Evolutionary conservation across 2,888 invertebrate species (phyloP).

Genomic region (Salticus scenicus): DNA sequence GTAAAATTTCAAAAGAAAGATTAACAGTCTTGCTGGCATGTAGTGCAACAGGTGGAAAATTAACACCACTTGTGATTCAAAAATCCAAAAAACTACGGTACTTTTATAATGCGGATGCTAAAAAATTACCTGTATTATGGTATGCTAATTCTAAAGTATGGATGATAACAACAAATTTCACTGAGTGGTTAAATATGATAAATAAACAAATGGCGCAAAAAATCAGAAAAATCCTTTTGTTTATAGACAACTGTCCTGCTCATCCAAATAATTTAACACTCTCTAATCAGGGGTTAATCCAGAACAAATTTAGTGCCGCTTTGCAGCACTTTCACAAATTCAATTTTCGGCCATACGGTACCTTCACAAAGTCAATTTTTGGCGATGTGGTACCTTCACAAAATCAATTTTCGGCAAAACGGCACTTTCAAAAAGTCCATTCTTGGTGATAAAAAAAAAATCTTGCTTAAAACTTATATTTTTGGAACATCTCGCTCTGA

Average conservation of each 20-base stretch:
- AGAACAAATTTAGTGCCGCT: too few species aligned
- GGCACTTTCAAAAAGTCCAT: too few species aligned
- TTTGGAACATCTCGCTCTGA: too few species aligned
- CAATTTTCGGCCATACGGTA: too few species aligned
- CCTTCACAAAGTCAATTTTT: too few species aligned
- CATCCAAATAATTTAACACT: conserved; percentile 4
- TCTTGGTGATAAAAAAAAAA: too few species aligned
- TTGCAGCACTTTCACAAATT: too few species aligned
- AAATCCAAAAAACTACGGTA: neutral
- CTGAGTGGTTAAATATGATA: neutral
- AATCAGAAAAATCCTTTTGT: neutral
- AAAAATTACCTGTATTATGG: neutral
- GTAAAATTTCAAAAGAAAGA: too few species aligned
- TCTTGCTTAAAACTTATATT: too few species aligned
- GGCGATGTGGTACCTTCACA: too few species aligned
- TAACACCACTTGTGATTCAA: neutral
- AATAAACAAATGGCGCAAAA: neutral
- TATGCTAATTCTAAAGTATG: neutral
- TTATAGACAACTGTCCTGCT: conserved; percentile 6
- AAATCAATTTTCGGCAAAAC: too few species aligned
- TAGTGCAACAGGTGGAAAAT: neutral
- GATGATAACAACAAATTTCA: neutral
- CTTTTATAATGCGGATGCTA: neutral
- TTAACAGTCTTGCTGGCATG: neutral
- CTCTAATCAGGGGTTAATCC: too few species aligned